Base-by-base conservation (phyloP, 1,140 invertebrate species). In the Achroia grisella region DNA sequence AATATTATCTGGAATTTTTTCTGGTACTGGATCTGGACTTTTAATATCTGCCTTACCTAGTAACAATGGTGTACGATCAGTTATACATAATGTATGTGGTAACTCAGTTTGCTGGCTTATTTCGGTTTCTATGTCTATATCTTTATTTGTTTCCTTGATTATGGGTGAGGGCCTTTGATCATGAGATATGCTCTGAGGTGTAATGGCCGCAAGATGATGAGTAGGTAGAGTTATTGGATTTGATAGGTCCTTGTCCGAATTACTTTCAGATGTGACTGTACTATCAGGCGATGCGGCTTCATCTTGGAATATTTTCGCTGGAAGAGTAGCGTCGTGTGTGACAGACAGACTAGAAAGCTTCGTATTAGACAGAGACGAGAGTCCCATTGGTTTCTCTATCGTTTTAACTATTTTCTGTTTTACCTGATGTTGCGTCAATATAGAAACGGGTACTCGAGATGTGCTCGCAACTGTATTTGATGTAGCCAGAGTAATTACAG, bases 231-330 rank as follows among this genome's bases (percentile, higher is more conserved):
- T 33, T 11, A 56, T 48, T n/a, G 57, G 41, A 23, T 45, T 65
- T 44, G 44, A 42, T 11, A 48, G 10, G 33, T 63, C 62, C 14
- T 69, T 61, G 31, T 87, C 86, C 0, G 63, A 48, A 43, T 78
- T 79, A 45, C 37, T 68, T 48, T 88, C 89, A 52, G 77, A 81
- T 49, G 71, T 78, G 44, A 73, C 88, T 32, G 75, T 88, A 65
- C 76, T 88, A 48, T 87, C 86, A 11, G 89, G 89, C 5, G 89
- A 90, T 0, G 87, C 86, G 0, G 85, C 88, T 51, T 89, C 89
- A 59, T 89, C 88, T 78, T 90, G 88, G 55, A 90, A 89, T 56
- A 90, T 89, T 64, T 90, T 89, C 8, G 88, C 89, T 6, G 89
- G 89, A 10, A 90, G 68, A 13, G 82, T 83, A 8, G 71, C 86